Evolutionary conservation across 2,113 vertebrate species (phyloP).

Genomic region (Lagenorhynchus albirostris): DNA sequence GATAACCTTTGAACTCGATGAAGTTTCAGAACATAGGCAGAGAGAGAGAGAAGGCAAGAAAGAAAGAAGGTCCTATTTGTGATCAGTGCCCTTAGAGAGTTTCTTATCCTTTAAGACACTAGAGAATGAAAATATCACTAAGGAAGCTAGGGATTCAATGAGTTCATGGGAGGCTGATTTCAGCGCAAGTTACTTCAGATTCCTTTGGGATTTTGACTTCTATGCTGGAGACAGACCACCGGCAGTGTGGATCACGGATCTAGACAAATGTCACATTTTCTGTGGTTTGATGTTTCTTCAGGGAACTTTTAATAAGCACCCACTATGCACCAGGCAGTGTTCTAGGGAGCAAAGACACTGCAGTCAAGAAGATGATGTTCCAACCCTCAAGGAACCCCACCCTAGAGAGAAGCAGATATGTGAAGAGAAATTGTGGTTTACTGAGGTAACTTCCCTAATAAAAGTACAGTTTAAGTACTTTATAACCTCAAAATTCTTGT

Average conservation of each 20-base stretch:
- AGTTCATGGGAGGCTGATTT: not conserved
- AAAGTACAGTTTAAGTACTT: not conserved
- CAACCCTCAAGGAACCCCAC: not conserved
- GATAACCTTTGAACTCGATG: not conserved
- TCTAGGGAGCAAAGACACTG: not conserved
- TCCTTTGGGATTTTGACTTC: not conserved
- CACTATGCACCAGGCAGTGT: not conserved
- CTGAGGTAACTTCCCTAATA: not conserved
- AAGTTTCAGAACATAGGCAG: not conserved
- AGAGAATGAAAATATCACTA: not conserved
- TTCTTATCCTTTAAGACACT: not conserved
- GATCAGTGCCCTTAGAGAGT: not conserved
- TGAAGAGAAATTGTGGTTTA: not conserved
- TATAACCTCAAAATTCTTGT: slow-evolving; percentile 15
- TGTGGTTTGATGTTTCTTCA: not conserved
- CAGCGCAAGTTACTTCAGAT: not conserved
- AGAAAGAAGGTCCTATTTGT: not conserved
- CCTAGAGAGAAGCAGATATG: not conserved
- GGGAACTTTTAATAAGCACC: not conserved
- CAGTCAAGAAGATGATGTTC: not conserved
- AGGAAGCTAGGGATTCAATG: not conserved
- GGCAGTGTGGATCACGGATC: not conserved
- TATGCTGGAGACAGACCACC: not conserved
- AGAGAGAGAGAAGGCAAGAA: not conserved
- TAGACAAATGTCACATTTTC: not conserved